A percentile compares a stretch with the other conserved stretches of the same genome.
phyloP scores from a whole-genome alignment of 2,888 invertebrate species.

The Mechanitis mazaeus region DNA sequence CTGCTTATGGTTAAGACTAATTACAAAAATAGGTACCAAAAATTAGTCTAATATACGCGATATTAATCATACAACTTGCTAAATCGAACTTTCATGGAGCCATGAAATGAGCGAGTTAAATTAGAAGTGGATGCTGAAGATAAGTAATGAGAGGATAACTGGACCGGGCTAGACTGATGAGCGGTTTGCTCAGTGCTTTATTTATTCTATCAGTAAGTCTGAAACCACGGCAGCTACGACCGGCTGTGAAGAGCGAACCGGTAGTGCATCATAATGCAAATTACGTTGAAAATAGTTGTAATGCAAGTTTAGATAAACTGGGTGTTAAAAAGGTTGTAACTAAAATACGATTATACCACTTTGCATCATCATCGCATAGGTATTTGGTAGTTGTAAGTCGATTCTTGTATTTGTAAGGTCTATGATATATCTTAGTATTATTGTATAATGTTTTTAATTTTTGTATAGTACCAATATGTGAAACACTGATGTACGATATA shows the following conservation, averaged over 20 bases:
- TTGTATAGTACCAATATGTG: conserved; percentile 69
- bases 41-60: conserved; percentile 9
- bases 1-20: conserved; percentile 42
- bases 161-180: conserved; percentile 26
- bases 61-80: conserved; percentile 1
- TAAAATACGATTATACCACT: conserved; percentile 65
- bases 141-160: conserved; percentile 9
- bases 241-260: conserved; percentile 20
- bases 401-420: conserved; percentile 72
- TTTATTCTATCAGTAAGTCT: conserved; percentile 17
- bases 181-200: conserved; percentile 24
- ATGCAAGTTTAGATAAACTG: conserved; percentile 59
- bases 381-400: conserved; percentile 67
- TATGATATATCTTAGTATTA: conserved; percentile 71
- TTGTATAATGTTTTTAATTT: conserved; percentile 75
- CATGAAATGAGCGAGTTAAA: not conserved
- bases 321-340: conserved; percentile 72
- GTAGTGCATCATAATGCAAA: conserved; percentile 53
- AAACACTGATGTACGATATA: conserved; percentile 62
- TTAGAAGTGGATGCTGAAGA: conserved; percentile 18
- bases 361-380: conserved; percentile 54
- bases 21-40: conserved; percentile 21
- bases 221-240: conserved; percentile 4
- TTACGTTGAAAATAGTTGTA: conserved; percentile 60
- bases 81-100: conserved; percentile 5